Conservation (phyloP, 2,888 invertebrate genomes). For the Pecten maximus region DNA sequence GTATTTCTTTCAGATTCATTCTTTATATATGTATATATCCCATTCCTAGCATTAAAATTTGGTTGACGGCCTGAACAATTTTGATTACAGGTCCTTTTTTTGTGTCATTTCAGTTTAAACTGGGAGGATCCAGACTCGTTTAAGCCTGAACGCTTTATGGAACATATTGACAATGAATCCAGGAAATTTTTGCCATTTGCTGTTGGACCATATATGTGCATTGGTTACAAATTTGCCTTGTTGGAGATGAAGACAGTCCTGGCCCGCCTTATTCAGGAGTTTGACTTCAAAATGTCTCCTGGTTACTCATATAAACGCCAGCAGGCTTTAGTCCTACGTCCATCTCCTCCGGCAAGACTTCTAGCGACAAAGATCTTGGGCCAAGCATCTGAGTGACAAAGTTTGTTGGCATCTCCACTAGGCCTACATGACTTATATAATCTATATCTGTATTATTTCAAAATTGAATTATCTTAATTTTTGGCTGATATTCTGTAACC, state of each 20-base stretch:
- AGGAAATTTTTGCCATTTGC: slow-evolving; percentile 73
- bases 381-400: not conserved
- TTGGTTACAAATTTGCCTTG: slow-evolving; percentile 77
- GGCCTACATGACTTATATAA: too few relatives aligned
- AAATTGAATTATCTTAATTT: too few relatives aligned
- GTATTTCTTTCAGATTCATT: not conserved
- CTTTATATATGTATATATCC: not conserved
- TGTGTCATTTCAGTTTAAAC: slow-evolving; percentile 63
- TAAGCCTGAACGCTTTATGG: slow-evolving; percentile 73
- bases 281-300: slow-evolving; percentile 68
- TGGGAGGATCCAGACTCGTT: slow-evolving; percentile 73
- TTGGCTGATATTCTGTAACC: too few relatives aligned
- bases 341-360: slow-evolving; percentile 68
- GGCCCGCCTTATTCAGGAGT: slow-evolving; percentile 66
- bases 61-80: not conserved
- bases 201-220: slow-evolving; percentile 77
- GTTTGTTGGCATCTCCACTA: too few relatives aligned
- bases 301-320: slow-evolving; percentile 64
- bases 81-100: not conserved
- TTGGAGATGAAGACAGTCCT: slow-evolving; percentile 74
- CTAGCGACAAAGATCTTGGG: slow-evolving; percentile 52
- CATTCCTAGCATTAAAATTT: not conserved
- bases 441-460: too few relatives aligned
- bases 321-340: slow-evolving; percentile 66
- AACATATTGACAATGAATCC: slow-evolving; percentile 58